A percentile compares a stretch with the other conserved stretches of the same genome.
Evolutionary conservation across 2,113 vertebrate species (phyloP).

Genomic region (Calyptomena viridis): DNA sequence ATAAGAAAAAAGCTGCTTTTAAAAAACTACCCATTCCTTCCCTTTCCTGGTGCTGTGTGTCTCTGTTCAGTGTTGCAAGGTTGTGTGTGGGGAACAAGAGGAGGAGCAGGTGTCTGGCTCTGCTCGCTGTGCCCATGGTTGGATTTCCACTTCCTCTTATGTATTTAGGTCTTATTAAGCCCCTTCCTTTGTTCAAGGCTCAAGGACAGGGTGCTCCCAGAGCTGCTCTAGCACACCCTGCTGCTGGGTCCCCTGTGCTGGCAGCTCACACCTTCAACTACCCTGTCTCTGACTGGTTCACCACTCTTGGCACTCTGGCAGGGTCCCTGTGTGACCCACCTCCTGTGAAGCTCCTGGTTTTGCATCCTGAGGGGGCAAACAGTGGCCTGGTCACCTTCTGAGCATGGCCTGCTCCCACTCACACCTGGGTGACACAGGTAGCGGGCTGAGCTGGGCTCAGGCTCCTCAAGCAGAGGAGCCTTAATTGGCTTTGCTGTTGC

Average conservation of each 20-base stretch:
- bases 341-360: background rate
- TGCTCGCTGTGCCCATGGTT: rapidly evolving
- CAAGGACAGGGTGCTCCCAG: background rate
- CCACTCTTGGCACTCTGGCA: background rate
- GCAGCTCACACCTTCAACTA: background rate
- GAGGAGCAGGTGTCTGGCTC: background rate
- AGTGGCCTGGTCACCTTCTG: background rate
- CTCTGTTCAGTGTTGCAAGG: background rate
- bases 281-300: background rate
- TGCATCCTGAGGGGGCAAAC: background rate
- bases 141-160: background rate
- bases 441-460: background rate
- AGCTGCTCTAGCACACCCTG: background rate
- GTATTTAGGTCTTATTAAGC: background rate
- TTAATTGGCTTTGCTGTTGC: background rate
- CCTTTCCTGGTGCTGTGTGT: background rate
- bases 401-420: rapidly evolving
- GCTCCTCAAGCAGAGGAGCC: background rate
- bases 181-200: background rate
- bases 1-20: background rate
- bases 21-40: background rate
- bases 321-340: background rate
- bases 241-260: background rate
- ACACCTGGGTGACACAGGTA: background rate
- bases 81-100: background rate